These are phyloP conservation scores for Sitta europaea DNA, from an alignment of 2,113 vertebrate species.

Conservation along the genomic window DNA sequence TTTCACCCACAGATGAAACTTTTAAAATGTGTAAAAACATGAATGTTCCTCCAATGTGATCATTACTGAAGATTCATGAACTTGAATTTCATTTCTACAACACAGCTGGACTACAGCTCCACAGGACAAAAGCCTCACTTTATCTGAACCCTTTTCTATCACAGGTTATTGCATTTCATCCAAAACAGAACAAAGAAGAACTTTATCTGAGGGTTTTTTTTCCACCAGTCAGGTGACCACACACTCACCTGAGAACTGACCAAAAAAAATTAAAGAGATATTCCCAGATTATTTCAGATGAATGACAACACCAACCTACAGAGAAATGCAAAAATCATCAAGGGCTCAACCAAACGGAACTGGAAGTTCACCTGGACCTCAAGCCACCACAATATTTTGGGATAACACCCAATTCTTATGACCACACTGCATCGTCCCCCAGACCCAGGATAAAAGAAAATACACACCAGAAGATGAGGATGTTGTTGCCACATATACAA, in stretches of 20 bases:
- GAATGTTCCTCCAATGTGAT: rapidly evolving
- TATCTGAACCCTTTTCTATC: neutral
- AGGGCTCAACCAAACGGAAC: neutral
- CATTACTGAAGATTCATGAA: neutral
- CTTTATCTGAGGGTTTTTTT: neutral
- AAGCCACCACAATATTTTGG: rapidly evolving
- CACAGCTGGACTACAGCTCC: neutral
- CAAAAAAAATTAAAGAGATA: neutral
- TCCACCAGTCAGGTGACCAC: neutral
- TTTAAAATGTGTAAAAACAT: neutral
- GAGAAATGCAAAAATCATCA: neutral
- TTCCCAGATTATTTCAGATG: neutral
- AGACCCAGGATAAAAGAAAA: neutral
- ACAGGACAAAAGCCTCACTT: neutral
- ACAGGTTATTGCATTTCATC: rapidly evolving
- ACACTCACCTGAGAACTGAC: neutral
- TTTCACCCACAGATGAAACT: rapidly evolving
- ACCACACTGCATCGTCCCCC: neutral
- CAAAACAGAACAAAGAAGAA: neutral
- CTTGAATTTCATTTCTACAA: neutral
- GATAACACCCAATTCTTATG: rapidly evolving
- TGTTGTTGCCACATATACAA: neutral
- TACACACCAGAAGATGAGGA: neutral
- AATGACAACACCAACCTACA: neutral
- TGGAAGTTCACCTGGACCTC: neutral